Base-by-base conservation (phyloP, 92 coral and sea anemone species). In the Palythoa grandiflora region DNA sequence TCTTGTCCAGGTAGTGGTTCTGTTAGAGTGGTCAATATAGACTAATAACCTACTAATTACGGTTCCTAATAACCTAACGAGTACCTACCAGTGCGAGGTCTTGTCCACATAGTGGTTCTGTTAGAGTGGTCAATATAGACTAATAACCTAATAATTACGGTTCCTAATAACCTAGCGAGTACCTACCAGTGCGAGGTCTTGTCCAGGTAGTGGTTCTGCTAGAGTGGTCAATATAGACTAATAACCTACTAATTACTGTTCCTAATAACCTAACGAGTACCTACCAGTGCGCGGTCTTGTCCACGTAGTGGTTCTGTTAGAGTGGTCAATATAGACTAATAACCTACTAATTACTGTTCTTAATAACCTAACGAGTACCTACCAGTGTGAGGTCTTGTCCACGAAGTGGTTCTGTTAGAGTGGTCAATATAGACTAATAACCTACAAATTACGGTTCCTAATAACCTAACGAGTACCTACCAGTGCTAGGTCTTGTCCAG, bases 331-430 rank as follows among this genome's bases (percentile, higher is more conserved):
- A 28, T 0, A 28, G 28, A 28, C 28, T 14, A 54, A 28, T 68
- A 0, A 38, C 7, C 17, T 37, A 21, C 52, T 39, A 60, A 16
- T 48, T 10, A 65, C 13, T 54, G 17, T 61, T 36, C 19, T 11
- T 2, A n/a, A 19, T 28, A 51, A 57, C 51, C 17, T 50, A 38
- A 13, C 28, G 48, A 8, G 10, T 13, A 76, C 89, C 60, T 83
- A 96, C 98, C 97, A 89, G 91, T 86, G 6, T 91, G 93, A 12
- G 98, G 98, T 55, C 95, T 88, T 65, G 80, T 87, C 98, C 98
- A 96, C 1, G 98, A 94, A 35, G 98, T 96, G 1, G 97, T 94
- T 60, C 98, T 80, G 86, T 93, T 93, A 8, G 92, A 93, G 28
- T 28, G 28, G 28, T 28, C 28, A 28, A 28, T 28, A 28, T 28